A percentile compares a stretch with the other conserved stretches of the same genome.
phyloP scores from a whole-genome alignment of 2,797 vertebrate genomes.

The Rhynchonycteris naso region DNA sequence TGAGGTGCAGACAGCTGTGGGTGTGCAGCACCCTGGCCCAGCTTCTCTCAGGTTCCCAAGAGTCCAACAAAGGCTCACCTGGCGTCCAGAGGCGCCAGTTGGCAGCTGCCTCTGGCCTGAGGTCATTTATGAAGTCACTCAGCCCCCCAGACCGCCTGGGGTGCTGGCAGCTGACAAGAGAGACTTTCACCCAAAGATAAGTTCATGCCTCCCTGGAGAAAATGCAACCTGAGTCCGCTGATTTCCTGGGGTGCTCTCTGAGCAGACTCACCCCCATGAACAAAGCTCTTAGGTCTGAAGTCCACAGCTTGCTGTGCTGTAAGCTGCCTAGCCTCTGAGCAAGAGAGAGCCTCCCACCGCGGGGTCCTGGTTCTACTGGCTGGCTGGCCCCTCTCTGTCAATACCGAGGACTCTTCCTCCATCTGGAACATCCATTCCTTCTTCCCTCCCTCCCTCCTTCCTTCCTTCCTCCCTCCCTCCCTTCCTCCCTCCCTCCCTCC shows the following conservation, averaged over 20 bases:
- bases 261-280: background rate
- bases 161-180: background rate
- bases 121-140: background rate
- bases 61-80: slow-evolving; percentile 60
- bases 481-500: too few relatives aligned
- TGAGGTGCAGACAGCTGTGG: background rate
- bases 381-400: background rate
- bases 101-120: slow-evolving; percentile 13
- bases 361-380: background rate
- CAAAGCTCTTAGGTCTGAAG: background rate
- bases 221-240: background rate
- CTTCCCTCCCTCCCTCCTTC: background rate
- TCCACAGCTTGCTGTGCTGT: too few relatives aligned
- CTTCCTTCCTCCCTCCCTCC: too few relatives aligned
- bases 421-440: background rate
- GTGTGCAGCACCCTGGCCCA: background rate
- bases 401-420: background rate
- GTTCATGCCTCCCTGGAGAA: slow-evolving; percentile 21
- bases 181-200: background rate
- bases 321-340: background rate
- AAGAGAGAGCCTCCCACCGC: background rate
- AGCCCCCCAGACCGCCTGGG: background rate
- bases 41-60: slow-evolving; percentile 6
- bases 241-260: background rate
- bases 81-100: background rate